Conservation (phyloP, 2,797 vertebrate genomes). For the Hydrolagus colliei region DNA sequence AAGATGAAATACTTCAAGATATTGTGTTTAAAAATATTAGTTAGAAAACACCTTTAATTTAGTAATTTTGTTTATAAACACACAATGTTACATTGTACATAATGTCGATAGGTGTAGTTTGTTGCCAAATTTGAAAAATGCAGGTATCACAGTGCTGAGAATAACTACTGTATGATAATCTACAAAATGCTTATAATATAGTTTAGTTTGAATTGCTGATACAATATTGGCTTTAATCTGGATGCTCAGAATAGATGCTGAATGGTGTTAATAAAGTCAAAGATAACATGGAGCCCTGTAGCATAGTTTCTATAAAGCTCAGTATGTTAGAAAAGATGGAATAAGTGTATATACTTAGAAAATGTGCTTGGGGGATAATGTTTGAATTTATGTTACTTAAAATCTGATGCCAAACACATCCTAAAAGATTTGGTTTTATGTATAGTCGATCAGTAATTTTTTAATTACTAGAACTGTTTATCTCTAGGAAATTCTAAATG, state of each 20-base stretch:
- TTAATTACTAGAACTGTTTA: background rate
- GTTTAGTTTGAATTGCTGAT: background rate
- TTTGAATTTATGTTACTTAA: background rate
- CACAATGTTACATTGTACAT: background rate
- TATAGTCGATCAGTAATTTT: background rate
- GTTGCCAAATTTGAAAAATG: background rate
- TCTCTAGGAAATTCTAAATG: background rate
- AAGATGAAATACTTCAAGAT: background rate
- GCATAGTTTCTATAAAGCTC: background rate
- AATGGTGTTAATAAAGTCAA: conserved; percentile 14
- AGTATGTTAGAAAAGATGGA: background rate
- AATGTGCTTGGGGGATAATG: background rate
- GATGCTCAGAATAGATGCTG: background rate
- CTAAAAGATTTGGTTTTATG: background rate
- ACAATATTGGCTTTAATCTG: background rate
- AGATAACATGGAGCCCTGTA: background rate
- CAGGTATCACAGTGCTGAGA: background rate
- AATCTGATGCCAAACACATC: background rate
- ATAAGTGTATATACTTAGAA: background rate
- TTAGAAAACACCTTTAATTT: background rate
- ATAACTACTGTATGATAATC: background rate
- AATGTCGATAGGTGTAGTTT: background rate
- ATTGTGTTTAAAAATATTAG: background rate
- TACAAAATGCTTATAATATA: background rate
- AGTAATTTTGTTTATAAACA: background rate